phyloP scores from a whole-genome alignment of 2,113 vertebrate species.

The Fukomys damarensis region DNA sequence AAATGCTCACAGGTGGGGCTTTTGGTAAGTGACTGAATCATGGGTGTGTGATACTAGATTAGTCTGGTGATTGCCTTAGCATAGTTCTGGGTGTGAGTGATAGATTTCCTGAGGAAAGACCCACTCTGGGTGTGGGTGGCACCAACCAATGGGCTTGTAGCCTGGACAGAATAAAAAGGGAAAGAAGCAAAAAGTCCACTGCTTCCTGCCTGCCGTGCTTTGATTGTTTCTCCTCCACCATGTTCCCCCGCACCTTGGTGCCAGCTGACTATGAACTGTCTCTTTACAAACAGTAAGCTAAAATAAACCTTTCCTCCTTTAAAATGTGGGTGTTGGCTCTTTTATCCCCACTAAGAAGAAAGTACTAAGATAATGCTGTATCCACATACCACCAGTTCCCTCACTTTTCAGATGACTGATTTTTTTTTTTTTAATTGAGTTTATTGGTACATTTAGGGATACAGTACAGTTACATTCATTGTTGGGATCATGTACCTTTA shows the following conservation, averaged over 20 bases:
- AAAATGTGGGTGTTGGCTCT: neutral
- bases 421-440: no score
- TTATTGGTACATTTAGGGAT: no score
- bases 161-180: neutral
- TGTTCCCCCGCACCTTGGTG: neutral
- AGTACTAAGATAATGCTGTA: neutral
- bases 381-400: neutral
- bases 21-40: neutral
- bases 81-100: neutral
- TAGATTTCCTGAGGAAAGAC: neutral
- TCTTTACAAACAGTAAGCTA: neutral
- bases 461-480: no score
- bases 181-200: neutral
- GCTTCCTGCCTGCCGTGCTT: neutral
- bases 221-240: neutral
- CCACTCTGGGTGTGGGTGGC: neutral
- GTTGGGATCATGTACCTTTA: no score
- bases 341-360: neutral
- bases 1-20: neutral
- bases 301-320: neutral
- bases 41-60: neutral
- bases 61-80: neutral
- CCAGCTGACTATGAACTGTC: neutral
- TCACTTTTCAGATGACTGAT: neutral
- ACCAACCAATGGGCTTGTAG: neutral